A percentile compares a stretch with the other conserved stretches of the same genome.
Conservation (phyloP, 2,113 vertebrate genomes). For the Copsychus sechellarum region DNA sequence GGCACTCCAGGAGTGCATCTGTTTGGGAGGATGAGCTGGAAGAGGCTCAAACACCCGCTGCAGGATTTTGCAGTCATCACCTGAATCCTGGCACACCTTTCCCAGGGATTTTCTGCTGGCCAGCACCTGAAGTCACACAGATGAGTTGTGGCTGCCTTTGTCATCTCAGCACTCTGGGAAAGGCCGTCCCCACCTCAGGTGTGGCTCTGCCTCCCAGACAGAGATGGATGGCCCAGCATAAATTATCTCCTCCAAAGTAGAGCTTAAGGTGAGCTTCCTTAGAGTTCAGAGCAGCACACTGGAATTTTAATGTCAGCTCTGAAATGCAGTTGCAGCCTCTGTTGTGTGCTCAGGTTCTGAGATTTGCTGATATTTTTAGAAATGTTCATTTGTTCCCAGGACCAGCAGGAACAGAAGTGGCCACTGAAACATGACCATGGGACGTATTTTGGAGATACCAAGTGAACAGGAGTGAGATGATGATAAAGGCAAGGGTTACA, state of each 20-base stretch:
- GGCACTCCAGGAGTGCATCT: neutral
- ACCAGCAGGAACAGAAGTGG: neutral
- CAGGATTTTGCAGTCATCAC: neutral
- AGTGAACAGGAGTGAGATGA: neutral
- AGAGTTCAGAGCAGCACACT: neutral
- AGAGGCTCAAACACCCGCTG: neutral
- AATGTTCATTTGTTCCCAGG: neutral
- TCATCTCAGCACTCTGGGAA: neutral
- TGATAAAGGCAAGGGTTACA: neutral
- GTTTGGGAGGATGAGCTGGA: neutral
- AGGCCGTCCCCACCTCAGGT: neutral
- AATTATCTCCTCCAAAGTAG: neutral
- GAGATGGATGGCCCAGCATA: neutral
- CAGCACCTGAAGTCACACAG: neutral
- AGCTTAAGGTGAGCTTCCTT: neutral
- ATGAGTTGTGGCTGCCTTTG: neutral
- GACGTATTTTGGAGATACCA: neutral
- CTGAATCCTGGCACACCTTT: neutral
- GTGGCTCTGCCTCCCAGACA: neutral
- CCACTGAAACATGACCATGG: neutral
- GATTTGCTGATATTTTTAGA: slow-evolving; percentile 1
- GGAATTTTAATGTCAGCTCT: neutral
- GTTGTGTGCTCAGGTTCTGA: neutral
- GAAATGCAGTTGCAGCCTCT: neutral
- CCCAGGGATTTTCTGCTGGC: neutral